Percentiles rank a stretch among this genome's conserved stretches.
phyloP scores from a whole-genome alignment of 2,797 vertebrate species.

The Sardinella longiceps region DNA sequence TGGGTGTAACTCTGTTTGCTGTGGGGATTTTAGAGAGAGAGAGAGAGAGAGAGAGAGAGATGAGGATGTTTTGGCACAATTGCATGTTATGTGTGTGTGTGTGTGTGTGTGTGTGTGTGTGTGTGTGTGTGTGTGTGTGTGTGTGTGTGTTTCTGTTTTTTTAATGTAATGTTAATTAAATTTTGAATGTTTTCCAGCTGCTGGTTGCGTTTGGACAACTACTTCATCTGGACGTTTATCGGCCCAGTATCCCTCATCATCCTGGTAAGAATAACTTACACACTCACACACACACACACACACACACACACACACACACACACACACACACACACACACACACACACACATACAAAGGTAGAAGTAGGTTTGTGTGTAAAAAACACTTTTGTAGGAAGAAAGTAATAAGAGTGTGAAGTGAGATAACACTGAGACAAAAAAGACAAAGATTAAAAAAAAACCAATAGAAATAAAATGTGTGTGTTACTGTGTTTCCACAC shows the following conservation, averaged over 20 bases:
- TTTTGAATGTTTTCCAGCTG: conserved; percentile 71
- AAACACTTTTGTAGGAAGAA: too few species aligned
- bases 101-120: conserved; percentile 18
- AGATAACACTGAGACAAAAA: too few species aligned
- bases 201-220: conserved; percentile 90
- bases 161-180: conserved; percentile 1
- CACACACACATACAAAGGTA: too few species aligned
- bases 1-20: neutral
- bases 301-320: neutral
- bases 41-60: too few species aligned
- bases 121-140: conserved; percentile 36
- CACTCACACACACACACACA: too few species aligned
- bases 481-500: too few species aligned
- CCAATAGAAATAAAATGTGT: neutral
- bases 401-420: too few species aligned
- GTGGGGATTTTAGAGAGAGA: too few species aligned
- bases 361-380: neutral
- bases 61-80: too few species aligned
- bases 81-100: conserved; percentile 19
- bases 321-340: neutral
- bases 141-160: conserved; percentile 22
- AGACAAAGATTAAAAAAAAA: too few species aligned
- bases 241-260: conserved; percentile 88
- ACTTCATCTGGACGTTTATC: conserved; percentile 94
- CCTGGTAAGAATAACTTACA: conserved; percentile 72